Evolutionary conservation across 2,888 invertebrate species (phyloP).

Genomic region (Pardosa pseudoannulata): DNA sequence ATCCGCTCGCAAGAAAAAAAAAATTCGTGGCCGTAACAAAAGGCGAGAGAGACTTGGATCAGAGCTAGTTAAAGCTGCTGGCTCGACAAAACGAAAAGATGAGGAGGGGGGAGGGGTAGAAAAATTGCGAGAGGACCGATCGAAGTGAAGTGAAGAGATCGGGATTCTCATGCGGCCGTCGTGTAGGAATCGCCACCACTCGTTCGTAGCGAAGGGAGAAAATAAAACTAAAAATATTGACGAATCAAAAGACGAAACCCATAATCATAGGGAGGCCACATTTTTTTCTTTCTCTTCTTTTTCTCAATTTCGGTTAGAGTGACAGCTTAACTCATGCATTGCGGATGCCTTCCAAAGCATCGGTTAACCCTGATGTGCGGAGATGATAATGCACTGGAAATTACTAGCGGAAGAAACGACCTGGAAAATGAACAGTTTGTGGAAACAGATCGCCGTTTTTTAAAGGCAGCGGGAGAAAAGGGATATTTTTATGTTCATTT

Average conservation of each 20-base stretch:
- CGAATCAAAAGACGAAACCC: not conserved
- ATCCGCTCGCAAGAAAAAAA: not conserved
- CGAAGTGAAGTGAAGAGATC: constrained; percentile 30
- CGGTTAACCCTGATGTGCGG: not conserved
- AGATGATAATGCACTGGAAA: not conserved
- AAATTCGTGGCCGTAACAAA: not conserved
- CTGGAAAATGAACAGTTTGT: not conserved
- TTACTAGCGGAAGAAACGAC: not conserved
- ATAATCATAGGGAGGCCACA: not conserved
- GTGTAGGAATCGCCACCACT: not conserved
- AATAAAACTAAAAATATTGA: not conserved
- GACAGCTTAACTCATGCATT: constrained; percentile 12
- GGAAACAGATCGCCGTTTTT: not conserved
- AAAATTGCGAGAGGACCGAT: not conserved
- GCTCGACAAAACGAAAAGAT: constrained; percentile 47
- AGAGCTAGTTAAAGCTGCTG: constrained; percentile 62
- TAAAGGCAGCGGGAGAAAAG: too few relatives aligned
- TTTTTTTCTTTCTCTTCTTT: not conserved
- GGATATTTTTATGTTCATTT: too few relatives aligned
- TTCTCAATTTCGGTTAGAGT: constrained; percentile 3
- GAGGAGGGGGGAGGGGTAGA: too few relatives aligned
- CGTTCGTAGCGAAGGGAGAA: not conserved
- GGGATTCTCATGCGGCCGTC: not conserved
- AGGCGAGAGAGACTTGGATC: constrained; percentile 4
- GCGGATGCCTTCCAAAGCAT: not conserved